Evolutionary conservation across 2,888 invertebrate species (phyloP), one percentile per base, ranked within the genome.

Genomic region (Catocala nupta): DNA sequence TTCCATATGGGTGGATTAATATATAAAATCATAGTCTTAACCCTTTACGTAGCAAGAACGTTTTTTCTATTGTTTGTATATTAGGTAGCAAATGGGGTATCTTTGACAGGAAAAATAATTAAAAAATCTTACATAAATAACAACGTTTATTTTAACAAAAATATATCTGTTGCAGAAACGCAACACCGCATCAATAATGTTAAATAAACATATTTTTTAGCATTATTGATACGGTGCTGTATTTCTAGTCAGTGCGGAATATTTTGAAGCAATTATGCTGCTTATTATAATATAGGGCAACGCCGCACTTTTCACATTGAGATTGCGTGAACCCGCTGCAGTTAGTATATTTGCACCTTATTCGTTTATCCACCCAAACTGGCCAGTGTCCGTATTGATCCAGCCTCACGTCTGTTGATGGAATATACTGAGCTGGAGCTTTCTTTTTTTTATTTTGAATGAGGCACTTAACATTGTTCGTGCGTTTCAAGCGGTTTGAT

Each of bases 351-450:
- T 25, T 25, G 25, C 25, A 25, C 25, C 25, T 25, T 4, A 25
- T 25, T 25, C 25, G 25, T 25, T 25, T 25, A 25, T 25, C 25
- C 25, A 25, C 4, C 25, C 25, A 25, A 25, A 25, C 1, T 48
- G 72, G 71, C 69, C 70, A 71, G 42, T 73, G 69, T 7, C 71
- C 71, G 48, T 53, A 57, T n/a, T 69, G 68, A 57, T 78, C 75
- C 11, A 52, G 44, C 43, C 71, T 71, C 42, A 72, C 70, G 43
- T 73, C 4, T 25, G 1, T 25, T 4, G 25, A 4, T 25, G 25
- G 25, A 25, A 25, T 25, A 49, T 58, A 5, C 5, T 68, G 60
- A 48, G 39, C 10, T 49, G 59, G 55, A 0, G 49, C 48, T 55
- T 67, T 60, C 12, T 59, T 53, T 25, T 43, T 49, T 63, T 67